Percentiles rank a stretch among this genome's conserved stretches.
Evolutionary conservation across 1,140 invertebrate genomes (phyloP).

Genomic region (Gryllus bimaculatus): DNA sequence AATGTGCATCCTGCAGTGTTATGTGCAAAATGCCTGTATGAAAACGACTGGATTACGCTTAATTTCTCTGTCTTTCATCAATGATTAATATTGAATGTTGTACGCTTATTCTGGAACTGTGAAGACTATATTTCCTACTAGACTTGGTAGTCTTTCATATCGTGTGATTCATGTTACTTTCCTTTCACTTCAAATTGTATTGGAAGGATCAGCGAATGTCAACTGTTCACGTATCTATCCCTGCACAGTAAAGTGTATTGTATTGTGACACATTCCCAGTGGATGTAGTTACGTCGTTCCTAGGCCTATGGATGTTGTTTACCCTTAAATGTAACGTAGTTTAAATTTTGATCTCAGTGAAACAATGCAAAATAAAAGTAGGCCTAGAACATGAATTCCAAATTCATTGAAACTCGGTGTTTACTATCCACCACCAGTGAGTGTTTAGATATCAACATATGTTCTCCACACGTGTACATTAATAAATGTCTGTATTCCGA

Average conservation of each 20-base stretch:
- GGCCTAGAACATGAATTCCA: background rate
- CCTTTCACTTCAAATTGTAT: background rate
- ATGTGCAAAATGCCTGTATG: slow-evolving; percentile 2
- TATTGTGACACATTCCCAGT: background rate
- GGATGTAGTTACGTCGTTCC: background rate
- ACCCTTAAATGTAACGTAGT: background rate
- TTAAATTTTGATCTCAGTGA: background rate
- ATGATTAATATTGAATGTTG: slow-evolving; percentile 10
- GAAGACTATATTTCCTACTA: background rate
- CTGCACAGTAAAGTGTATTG: background rate
- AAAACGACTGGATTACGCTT: slow-evolving; percentile 19
- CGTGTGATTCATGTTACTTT: background rate
- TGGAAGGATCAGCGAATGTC: background rate
- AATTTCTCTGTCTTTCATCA: slow-evolving; percentile 19
- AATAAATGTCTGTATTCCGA: background rate
- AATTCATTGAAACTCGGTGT: background rate
- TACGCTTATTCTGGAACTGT: slow-evolving; percentile 12
- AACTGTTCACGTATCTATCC: background rate
- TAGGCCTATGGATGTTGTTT: background rate
- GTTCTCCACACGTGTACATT: slow-evolving; percentile 3
- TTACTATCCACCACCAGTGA: background rate
- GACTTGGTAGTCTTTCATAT: background rate
- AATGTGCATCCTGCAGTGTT: background rate
- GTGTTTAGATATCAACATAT: background rate
- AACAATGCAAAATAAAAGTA: background rate